A percentile compares a stretch with the other conserved stretches of the same genome.
Evolutionary conservation across 2,113 vertebrate genomes (phyloP).

Genomic region (Prunella himalayana): DNA sequence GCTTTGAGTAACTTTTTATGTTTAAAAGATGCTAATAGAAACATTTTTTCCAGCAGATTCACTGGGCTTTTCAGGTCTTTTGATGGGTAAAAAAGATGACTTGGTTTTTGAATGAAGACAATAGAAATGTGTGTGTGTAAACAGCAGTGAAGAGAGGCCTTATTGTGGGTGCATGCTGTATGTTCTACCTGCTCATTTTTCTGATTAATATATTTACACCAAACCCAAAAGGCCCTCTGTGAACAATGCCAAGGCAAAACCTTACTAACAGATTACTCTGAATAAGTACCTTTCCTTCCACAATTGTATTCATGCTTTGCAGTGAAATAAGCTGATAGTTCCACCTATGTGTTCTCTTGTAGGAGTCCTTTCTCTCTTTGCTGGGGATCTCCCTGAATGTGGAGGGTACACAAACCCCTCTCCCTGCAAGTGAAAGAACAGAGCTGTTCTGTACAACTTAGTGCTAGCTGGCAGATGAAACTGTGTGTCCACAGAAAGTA

Average conservation of each 20-base stretch:
- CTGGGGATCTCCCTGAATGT: not conserved
- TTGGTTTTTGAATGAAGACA: not conserved
- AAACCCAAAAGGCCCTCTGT: not conserved
- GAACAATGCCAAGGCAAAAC: not conserved
- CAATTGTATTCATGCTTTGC: not conserved
- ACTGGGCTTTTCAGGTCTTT: not conserved
- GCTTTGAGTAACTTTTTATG: not conserved
- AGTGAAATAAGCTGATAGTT: not conserved
- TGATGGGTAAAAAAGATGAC: not conserved
- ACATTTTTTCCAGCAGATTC: not conserved
- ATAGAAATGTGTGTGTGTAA: not conserved
- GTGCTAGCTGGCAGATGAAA: not conserved
- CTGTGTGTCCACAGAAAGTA: not conserved
- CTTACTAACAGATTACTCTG: not conserved
- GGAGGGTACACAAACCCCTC: not conserved
- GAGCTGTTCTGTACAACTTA: not conserved
- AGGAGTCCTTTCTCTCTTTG: not conserved
- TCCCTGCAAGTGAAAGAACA: not conserved
- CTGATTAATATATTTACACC: not conserved
- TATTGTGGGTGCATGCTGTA: not conserved
- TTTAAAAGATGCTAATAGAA: not conserved
- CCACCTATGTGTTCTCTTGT: not conserved
- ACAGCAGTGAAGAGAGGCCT: not conserved
- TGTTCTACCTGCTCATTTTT: constrained; percentile 15
- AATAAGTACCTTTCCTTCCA: not conserved